These are phyloP conservation scores for Papilio gigon DNA, from an alignment of 2,888 invertebrate species.

Conservation along the genomic window DNA sequence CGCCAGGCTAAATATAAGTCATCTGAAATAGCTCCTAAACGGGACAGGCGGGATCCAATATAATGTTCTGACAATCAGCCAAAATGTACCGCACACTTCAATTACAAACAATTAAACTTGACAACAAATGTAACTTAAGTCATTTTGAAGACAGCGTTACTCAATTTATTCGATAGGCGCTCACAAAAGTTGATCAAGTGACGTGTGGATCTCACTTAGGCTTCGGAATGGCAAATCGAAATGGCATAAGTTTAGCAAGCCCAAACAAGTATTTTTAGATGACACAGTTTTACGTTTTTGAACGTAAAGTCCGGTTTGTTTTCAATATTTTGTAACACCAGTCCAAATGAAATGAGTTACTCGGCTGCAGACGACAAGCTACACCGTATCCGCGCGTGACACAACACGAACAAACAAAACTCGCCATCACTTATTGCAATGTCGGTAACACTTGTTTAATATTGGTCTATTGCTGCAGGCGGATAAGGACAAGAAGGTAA, in stretches of 20 bases:
- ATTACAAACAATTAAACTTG: no score
- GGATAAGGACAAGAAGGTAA: conserved; percentile 94
- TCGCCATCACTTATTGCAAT: no score
- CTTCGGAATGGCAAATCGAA: neutral
- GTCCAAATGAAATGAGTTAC: neutral
- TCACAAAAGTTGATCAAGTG: neutral
- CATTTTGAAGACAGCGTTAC: no score
- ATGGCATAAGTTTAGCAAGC: neutral
- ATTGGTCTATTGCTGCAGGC: conserved; percentile 82
- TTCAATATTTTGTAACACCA: neutral
- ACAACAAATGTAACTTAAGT: no score
- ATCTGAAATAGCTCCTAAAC: conserved; percentile 60
- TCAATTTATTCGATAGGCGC: neutral
- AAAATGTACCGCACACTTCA: no score
- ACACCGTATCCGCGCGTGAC: no score
- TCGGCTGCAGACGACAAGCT: no score
- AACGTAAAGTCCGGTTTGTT: neutral
- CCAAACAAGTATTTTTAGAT: neutral
- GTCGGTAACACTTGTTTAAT: conserved; percentile 2
- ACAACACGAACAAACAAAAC: neutral
- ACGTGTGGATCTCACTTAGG: neutral
- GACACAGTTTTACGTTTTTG: neutral
- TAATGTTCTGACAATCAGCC: conserved; percentile 8
- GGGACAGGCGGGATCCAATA: conserved; percentile 54
- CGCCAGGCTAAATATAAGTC: conserved; percentile 68